Conservation (phyloP, 2,888 invertebrate genomes). For the Cylindroiulus punctatus region DNA sequence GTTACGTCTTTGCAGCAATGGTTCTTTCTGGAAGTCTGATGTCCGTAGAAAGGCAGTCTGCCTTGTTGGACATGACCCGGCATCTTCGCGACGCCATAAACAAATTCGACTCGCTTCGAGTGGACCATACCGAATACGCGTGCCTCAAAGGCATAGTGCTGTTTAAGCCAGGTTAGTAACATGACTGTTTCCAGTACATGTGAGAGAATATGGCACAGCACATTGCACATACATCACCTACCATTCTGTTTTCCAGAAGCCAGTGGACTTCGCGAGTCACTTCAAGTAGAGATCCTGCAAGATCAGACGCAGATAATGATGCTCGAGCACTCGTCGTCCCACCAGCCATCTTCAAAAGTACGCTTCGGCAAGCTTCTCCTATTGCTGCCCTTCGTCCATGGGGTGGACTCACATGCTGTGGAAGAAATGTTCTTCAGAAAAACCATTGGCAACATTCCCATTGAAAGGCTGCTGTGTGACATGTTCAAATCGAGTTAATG, state of each 20-base stretch:
- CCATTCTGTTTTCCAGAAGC: slow-evolving; percentile 68
- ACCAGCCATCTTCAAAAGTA: slow-evolving; percentile 62
- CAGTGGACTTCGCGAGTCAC: slow-evolving; percentile 73
- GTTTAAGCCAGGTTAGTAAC: slow-evolving; percentile 84
- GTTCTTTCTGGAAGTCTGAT: slow-evolving; percentile 68
- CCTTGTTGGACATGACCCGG: slow-evolving; percentile 70
- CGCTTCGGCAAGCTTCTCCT: slow-evolving; percentile 80
- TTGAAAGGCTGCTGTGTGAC: slow-evolving; percentile 76
- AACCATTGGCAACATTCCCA: slow-evolving; percentile 78
- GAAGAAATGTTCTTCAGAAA: slow-evolving; percentile 82
- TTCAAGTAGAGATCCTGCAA: slow-evolving; percentile 73
- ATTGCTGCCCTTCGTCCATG: slow-evolving; percentile 75
- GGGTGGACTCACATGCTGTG: slow-evolving; percentile 69
- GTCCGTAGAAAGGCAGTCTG: slow-evolving; percentile 69
- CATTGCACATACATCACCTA: too few species aligned
- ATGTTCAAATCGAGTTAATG: slow-evolving; percentile 69
- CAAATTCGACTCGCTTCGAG: slow-evolving; percentile 73
- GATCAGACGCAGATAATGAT: slow-evolving; percentile 83
- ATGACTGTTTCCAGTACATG: too few species aligned
- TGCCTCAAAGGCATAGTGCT: slow-evolving; percentile 84
- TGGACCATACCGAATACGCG: slow-evolving; percentile 85
- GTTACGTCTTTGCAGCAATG: slow-evolving; percentile 60
- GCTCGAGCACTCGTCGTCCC: slow-evolving; percentile 73
- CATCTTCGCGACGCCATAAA: slow-evolving; percentile 73
- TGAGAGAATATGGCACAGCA: too few species aligned